Evolutionary conservation across 2,113 vertebrate genomes (phyloP).

Genomic region (Sylvicapra grimmia): DNA sequence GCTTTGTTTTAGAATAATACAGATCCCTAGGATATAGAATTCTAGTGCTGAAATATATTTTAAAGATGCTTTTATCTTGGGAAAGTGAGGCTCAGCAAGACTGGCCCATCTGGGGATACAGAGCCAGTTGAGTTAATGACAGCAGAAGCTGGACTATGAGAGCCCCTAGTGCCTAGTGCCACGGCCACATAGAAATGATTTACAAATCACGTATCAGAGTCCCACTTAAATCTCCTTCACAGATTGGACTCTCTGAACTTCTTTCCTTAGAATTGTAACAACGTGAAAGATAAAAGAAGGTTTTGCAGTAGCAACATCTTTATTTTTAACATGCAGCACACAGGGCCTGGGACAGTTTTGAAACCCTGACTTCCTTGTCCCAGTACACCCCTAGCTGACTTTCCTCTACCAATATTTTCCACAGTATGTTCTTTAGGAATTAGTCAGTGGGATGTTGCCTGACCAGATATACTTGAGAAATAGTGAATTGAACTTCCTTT

Average conservation of each 20-base stretch:
- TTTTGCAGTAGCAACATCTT: background rate
- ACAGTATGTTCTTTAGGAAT: background rate
- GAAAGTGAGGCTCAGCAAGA: background rate
- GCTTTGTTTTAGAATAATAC: background rate
- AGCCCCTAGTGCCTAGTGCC: rapidly evolving
- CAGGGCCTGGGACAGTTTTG: background rate
- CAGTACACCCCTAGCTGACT: background rate
- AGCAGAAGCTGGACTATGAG: background rate
- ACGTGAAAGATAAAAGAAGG: background rate
- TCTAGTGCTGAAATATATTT: background rate
- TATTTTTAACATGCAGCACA: background rate
- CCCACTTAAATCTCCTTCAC: background rate
- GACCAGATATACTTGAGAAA: background rate
- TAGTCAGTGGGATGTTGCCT: background rate
- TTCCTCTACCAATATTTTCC: background rate
- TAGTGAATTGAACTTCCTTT: background rate
- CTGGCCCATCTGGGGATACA: background rate
- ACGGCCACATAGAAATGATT: background rate
- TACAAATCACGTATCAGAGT: background rate
- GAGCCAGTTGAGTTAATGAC: background rate
- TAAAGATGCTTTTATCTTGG: background rate
- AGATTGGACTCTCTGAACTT: background rate
- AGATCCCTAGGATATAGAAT: background rate
- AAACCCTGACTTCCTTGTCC: background rate
- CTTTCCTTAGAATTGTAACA: constrained; percentile 6